A percentile compares a stretch with the other conserved stretches of the same genome.
phyloP scores from a whole-genome alignment of 2,797 vertebrate species.

The Taenioides sp. region DNA sequence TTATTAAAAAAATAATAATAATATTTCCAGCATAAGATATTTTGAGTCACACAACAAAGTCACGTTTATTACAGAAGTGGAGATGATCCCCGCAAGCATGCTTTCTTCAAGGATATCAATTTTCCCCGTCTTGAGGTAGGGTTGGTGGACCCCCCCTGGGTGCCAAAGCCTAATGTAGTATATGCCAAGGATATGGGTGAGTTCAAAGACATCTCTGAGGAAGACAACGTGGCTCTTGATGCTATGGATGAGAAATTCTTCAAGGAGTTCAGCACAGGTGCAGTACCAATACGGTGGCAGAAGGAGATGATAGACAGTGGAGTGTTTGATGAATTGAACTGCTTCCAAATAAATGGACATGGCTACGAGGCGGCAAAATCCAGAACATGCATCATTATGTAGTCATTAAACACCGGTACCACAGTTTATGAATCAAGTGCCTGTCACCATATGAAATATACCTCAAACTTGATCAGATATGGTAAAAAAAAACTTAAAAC shows the following conservation, averaged over 20 bases:
- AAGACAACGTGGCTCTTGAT: conserved; percentile 77
- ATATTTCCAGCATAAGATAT: background rate
- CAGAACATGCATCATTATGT: conserved; percentile 82
- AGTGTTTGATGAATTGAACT: conserved; percentile 85
- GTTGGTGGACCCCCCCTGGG: conserved; percentile 82
- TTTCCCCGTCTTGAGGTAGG: conserved; percentile 85
- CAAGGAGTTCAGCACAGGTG: conserved; percentile 85
- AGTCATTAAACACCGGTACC: conserved; percentile 33
- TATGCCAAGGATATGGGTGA: conserved; percentile 83
- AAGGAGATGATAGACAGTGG: conserved; percentile 87
- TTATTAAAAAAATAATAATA: background rate
- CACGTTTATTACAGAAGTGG: conserved; percentile 43
- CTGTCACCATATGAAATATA: background rate
- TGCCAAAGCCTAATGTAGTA: conserved; percentile 85
- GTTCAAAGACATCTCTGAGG: conserved; percentile 81
- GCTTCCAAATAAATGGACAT: conserved; percentile 55
- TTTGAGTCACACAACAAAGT: background rate
- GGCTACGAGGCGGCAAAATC: conserved; percentile 63
- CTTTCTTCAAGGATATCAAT: conserved; percentile 85
- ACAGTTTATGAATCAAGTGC: conserved; percentile 14
- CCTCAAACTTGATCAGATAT: background rate
- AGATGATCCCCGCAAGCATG: conserved; percentile 84
- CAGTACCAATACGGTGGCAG: conserved; percentile 84
- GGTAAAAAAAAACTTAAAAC: background rate
- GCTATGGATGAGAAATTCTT: conserved; percentile 84